Base-by-base conservation (phyloP, 2,888 invertebrate genomes). In the Lochmaea capreae region DNA sequence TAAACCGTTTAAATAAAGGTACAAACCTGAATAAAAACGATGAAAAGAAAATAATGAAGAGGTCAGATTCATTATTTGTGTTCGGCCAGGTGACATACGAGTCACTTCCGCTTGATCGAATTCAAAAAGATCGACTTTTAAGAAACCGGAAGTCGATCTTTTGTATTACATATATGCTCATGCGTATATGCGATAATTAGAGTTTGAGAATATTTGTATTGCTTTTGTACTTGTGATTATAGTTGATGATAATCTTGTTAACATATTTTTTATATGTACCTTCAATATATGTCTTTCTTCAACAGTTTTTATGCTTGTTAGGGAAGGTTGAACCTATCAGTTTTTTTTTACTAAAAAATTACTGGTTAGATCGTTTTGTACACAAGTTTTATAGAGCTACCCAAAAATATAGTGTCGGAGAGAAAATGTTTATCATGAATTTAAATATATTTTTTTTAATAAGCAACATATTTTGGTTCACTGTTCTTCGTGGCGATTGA, bases 71-170 rank as follows among this genome's bases (percentile, higher is more conserved):
- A 83, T 84, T 84, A 83, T 83, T 77, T 77, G 79, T 82, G 82
- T 78, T 81, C 81, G 83, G 78, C 82, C 84, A 84, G 84, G 84
- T 84, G 84, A 85, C 84, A 81, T 82, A 81, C 81, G 77, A 85
- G 84, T 85, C 85, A 85, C 83, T 85, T 85, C 85, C 85, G 85
- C 83, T 78, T 82, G 83, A 81, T 82, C 82, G 82, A 80, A 79
- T 81, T 82, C 81, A 79, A 85, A 85, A 82, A 82, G 77, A 73
- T 75, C 78, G 77, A 77, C 80, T 78, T 68, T 78, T 76, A 78
- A 79, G 79, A 77, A 78, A 79, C 82, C 82, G 82, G 82, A 82
- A 82, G 79, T 73, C 65, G 74, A 71, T 76, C 59, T 33, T 67
- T 49, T 66, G 58, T 71, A 57, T n/a, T 62, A 12, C 9, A 62